A percentile compares a stretch with the other conserved stretches of the same genome.
phyloP scores from a whole-genome alignment of 2,888 invertebrate species.

The Hirtodrosophila duncani region DNA sequence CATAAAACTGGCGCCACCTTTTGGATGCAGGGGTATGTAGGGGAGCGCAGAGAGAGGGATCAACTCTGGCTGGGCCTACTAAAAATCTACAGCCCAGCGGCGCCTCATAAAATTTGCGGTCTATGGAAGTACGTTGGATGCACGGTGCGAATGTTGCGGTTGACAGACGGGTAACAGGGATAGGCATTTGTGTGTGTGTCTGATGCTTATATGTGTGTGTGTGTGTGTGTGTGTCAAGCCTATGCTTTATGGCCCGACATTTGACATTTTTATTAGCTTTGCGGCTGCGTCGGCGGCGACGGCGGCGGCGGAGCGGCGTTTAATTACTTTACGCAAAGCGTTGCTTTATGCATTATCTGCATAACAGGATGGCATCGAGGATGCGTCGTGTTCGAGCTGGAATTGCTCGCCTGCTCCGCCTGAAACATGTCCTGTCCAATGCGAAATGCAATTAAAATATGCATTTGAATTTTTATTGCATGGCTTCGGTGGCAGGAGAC shows the following conservation, averaged over 20 bases:
- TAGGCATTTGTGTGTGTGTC: slow-evolving; percentile 5
- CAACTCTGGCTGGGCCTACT: slow-evolving; percentile 3
- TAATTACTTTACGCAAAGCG: slow-evolving; percentile 60
- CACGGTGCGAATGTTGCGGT: slow-evolving; percentile 41
- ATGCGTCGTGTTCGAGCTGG: background rate
- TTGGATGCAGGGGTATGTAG: too few species aligned
- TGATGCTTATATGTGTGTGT: background rate
- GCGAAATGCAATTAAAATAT: slow-evolving; percentile 67
- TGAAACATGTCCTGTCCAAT: slow-evolving; percentile 18
- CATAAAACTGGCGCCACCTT: too few species aligned
- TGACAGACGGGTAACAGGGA: slow-evolving; percentile 6
- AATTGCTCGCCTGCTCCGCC: background rate
- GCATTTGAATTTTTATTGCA: slow-evolving; percentile 62
- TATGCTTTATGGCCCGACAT: slow-evolving; percentile 68
- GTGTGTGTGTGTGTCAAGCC: slow-evolving; percentile 39
- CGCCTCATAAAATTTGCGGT: slow-evolving; percentile 49
- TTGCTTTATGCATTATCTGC: slow-evolving; percentile 58
- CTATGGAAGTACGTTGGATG: slow-evolving; percentile 20
- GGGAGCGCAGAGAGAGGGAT: too few species aligned
- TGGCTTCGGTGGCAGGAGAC: too few species aligned
- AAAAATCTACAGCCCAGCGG: slow-evolving; percentile 35
- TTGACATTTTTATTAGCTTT: slow-evolving; percentile 70
- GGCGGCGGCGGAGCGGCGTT: slow-evolving; percentile 68
- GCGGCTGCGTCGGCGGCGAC: slow-evolving; percentile 63
- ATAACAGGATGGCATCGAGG: background rate